Conservation (phyloP, 2,113 vertebrate species). For the Melanostigma gelatinosum region DNA sequence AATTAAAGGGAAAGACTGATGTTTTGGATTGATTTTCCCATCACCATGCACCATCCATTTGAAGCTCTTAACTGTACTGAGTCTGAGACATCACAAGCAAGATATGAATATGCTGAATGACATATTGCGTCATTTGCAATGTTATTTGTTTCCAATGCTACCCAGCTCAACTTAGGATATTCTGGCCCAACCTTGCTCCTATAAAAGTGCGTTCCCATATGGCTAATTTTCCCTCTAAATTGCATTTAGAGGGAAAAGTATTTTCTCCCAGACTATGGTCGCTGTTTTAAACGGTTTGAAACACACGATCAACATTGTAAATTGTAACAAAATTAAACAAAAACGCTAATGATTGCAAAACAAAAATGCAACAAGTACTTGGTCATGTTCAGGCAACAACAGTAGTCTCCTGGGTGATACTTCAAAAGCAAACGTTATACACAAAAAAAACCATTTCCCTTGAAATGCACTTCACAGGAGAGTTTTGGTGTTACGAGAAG, state of each 20-base stretch:
- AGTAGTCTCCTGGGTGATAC: neutral
- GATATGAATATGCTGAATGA: neutral
- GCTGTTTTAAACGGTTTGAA: neutral
- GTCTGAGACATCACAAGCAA: neutral
- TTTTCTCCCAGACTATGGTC: neutral
- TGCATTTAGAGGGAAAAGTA: neutral
- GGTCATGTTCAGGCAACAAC: neutral
- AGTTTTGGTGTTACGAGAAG: neutral
- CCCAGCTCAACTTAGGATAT: neutral
- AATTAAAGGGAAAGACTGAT: conserved; percentile 26
- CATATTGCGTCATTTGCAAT: neutral
- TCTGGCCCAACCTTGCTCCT: too few relatives aligned
- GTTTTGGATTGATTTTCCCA: conserved; percentile 7
- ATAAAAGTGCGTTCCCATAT: neutral
- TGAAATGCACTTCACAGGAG: neutral
- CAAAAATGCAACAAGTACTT: too few relatives aligned
- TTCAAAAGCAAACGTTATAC: neutral
- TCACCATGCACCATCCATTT: neutral
- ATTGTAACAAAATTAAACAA: neutral
- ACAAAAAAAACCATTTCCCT: neutral
- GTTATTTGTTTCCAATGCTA: neutral
- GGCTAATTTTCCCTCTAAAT: too few relatives aligned
- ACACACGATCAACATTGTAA: neutral
- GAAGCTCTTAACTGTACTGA: neutral
- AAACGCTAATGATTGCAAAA: too few relatives aligned